Evolutionary conservation across 1,140 invertebrate genomes (phyloP).

Genomic region (Littorina saxatilis): DNA sequence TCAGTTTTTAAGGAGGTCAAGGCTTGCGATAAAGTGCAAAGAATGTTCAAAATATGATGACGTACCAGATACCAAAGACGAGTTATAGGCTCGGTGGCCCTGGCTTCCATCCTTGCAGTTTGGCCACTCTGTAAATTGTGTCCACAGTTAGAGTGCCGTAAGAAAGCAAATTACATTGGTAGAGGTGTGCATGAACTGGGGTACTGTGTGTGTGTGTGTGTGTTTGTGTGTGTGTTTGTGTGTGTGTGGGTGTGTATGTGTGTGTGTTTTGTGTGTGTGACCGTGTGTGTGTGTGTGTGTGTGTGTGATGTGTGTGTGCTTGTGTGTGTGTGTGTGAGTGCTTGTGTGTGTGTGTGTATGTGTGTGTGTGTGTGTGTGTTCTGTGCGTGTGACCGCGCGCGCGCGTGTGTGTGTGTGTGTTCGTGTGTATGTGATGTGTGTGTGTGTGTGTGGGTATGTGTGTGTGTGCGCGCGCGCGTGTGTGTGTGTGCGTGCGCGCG

Average conservation of each 20-base stretch:
- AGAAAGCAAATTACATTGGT: no score
- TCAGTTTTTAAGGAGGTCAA: no score
- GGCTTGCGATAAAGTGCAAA: no score
- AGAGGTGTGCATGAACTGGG: no score
- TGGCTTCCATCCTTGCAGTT: not conserved
- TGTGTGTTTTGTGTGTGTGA: no score
- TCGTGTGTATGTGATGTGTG: not conserved
- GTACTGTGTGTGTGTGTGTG: no score
- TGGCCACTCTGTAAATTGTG: slow-evolving; percentile 19
- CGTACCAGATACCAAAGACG: slow-evolving; percentile 15
- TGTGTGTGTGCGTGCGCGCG: slow-evolving; percentile 19
- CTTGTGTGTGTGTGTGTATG: not conserved
- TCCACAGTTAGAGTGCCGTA: no score
- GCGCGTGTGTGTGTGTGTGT: not conserved
- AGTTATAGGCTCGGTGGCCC: slow-evolving; percentile 19
- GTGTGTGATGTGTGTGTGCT: not conserved
- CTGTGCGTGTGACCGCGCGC: not conserved
- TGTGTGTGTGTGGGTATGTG: not conserved
- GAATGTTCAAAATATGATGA: no score
- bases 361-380: not conserved
- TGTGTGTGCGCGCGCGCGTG: slow-evolving; percentile 17
- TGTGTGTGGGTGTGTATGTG: no score
- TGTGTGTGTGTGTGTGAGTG: not conserved
- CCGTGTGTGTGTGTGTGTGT: no score
- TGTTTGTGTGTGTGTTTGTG: no score